Evolutionary conservation across 2,797 vertebrate species (phyloP).

Genomic region (Xenentodon cancila): DNA sequence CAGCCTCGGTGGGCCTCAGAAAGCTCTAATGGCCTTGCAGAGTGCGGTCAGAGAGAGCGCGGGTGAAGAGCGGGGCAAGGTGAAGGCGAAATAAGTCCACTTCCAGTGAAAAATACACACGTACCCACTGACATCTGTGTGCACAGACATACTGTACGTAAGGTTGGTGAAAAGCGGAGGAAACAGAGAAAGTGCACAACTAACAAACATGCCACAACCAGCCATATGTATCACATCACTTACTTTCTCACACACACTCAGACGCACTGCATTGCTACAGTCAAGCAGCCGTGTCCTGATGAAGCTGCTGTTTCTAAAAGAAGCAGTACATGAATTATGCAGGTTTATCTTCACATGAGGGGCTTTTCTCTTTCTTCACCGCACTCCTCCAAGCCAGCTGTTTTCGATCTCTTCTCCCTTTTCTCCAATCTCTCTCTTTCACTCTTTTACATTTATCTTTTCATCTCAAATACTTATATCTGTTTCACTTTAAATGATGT

Average conservation of each 20-base stretch:
- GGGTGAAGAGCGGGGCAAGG: constrained; percentile 84
- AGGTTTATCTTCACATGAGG: constrained; percentile 80
- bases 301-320: constrained; percentile 87
- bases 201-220: constrained; percentile 58
- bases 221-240: constrained; percentile 45
- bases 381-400: constrained; percentile 77
- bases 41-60: constrained; percentile 76
- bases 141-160: constrained; percentile 19
- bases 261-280: constrained; percentile 69
- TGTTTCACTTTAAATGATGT: constrained; percentile 44
- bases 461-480: constrained; percentile 62
- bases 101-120: constrained; percentile 46
- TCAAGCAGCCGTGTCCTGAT: constrained; percentile 82
- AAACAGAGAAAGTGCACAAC: constrained; percentile 33
- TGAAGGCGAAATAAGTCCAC: constrained; percentile 70
- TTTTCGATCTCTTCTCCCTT: constrained; percentile 59
- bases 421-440: constrained; percentile 22
- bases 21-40: constrained; percentile 82
- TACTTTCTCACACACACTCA: constrained; percentile 23
- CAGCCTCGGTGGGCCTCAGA: constrained; percentile 70
- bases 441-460: constrained; percentile 59
- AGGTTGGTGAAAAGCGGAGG: constrained; percentile 30
- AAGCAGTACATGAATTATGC: constrained; percentile 86
- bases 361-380: constrained; percentile 62
- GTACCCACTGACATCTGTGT: constrained; percentile 35